Evolutionary conservation across 2,888 invertebrate species (phyloP), one percentile per base, ranked within the genome.

Genomic region (Cynaeus angustus): DNA sequence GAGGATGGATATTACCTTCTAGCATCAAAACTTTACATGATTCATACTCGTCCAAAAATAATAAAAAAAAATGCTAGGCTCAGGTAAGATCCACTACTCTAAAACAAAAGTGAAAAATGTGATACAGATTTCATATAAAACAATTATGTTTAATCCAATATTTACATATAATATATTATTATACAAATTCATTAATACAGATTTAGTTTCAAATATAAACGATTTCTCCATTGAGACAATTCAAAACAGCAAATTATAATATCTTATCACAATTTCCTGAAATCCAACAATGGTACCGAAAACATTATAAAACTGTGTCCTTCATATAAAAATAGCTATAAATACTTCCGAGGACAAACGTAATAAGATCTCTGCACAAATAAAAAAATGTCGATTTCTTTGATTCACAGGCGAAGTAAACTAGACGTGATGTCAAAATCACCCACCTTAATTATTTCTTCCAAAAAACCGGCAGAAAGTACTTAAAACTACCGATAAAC

Each of bases 261-360:
- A 70, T 73, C 75, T 80, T 83, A 84, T 83, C 84, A 84, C 84
- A 83, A 81, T 83, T 82, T 81, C 80, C 82, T 81, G 80, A 81
- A 83, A 81, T 80, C 81, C 77, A 77, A 79, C 79, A 78, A 80
- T 72, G 74, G 70, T 78, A 75, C 75, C 66, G 59, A 74, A 76
- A 78, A 72, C 76, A 71, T 72, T 74, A 67, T 74, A 73, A 71
- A 72, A 72, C 72, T 70, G 72, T 38, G 67, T 53, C 43, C 72
- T 72, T 68, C 70, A 76, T 79, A 79, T 73, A 77, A 79, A 80
- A 80, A 80, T 79, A 79, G 75, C 76, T 75, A 33, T 41, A 12
- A 41, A 41, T 33, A 76, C 76, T 75, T 77, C 74, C 71, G 72
- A 74, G 74, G 72, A 74, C 13, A 55, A 55, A 56, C 13, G 16